Conservation (phyloP, 2,888 invertebrate species). For the Harmothoe impar region DNA sequence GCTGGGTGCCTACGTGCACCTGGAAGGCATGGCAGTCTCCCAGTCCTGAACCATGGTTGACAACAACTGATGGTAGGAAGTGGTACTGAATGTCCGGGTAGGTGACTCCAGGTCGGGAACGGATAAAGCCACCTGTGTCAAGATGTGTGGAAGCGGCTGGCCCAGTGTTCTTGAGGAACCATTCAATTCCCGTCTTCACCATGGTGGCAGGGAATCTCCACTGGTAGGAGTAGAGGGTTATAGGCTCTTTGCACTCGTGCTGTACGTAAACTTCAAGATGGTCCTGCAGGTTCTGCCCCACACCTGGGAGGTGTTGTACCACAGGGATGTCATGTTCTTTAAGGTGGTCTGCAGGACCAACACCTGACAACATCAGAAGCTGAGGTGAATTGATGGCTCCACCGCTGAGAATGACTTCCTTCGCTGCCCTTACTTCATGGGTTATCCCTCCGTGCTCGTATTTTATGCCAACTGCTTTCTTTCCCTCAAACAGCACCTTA, state of each 20-base stretch:
- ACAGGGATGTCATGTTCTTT: constrained; percentile 85
- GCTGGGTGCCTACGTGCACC: constrained; percentile 86
- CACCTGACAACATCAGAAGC: constrained; percentile 94
- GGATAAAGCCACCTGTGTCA: constrained; percentile 84
- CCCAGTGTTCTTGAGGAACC: constrained; percentile 83
- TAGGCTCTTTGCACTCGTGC: constrained; percentile 83
- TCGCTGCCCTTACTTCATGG: constrained; percentile 85
- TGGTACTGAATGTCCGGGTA: constrained; percentile 85
- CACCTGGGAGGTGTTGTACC: constrained; percentile 87
- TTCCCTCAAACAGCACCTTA: constrained; percentile 82
- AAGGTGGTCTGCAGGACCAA: constrained; percentile 87
- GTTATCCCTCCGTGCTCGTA: constrained; percentile 76
- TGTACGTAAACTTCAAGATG: constrained; percentile 88
- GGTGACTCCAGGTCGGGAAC: constrained; percentile 78
- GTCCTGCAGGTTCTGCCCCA: constrained; percentile 91
- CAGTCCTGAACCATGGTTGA: constrained; percentile 84
- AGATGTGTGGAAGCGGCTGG: constrained; percentile 84
- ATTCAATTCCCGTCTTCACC: constrained; percentile 84
- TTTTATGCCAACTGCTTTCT: constrained; percentile 84
- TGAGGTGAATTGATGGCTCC: constrained; percentile 97
- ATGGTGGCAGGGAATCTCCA: constrained; percentile 85
- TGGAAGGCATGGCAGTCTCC: constrained; percentile 84
- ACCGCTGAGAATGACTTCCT: constrained; percentile 92
- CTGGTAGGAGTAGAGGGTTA: constrained; percentile 84
- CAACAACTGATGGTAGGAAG: constrained; percentile 85